Base-by-base conservation (phyloP, 2,888 invertebrate genomes). In the Pasiphila rectangulata region DNA sequence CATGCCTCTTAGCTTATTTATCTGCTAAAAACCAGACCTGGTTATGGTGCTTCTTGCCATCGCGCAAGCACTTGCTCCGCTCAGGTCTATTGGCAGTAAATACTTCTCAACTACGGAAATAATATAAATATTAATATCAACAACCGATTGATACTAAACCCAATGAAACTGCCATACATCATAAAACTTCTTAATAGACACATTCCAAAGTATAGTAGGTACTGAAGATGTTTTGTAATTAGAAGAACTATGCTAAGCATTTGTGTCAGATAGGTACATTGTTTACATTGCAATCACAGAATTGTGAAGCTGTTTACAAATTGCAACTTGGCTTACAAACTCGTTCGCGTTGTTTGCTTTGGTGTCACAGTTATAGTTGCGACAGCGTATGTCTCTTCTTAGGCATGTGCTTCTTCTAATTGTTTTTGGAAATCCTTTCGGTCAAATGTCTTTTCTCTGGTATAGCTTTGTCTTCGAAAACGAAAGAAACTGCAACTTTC, bases 221-320 rank as follows among this genome's bases (percentile, higher is more conserved):
- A 23, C 36, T 38, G 40, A 37, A 44, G 41, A 41, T 20, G 20
- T 21, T 44, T 49, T 40, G 45, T 45, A 30, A 41, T 45, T 37
- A 41, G 41, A 41, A 37, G 45, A 45, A 50, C 50, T 45, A 50
- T 50, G 45, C 45, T 41, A 24, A 41, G 27, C 37, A 34, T 41
- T 45, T 21, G 37, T 45, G 43, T 49, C 48, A 36, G 54, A 43
- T 38, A 36, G 54, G 40, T 38, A 54, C 37, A 38, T 39, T 46
- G 49, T 53, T 55, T 53, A 49, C 55, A 46, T 44, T 36, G 52
- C 55, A 44, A 52, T 53, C 34, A 24, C 37, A 29, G 41, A 41
- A 43, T 57, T 54, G 51, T 46, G 41, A 44, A 51, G 40, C 29
- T 54, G 53, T 54, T 56, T 52, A 52, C 54, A 35, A 39, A 49